phyloP scores from a whole-genome alignment of 1,140 invertebrate species.

The Aricia agestis region DNA sequence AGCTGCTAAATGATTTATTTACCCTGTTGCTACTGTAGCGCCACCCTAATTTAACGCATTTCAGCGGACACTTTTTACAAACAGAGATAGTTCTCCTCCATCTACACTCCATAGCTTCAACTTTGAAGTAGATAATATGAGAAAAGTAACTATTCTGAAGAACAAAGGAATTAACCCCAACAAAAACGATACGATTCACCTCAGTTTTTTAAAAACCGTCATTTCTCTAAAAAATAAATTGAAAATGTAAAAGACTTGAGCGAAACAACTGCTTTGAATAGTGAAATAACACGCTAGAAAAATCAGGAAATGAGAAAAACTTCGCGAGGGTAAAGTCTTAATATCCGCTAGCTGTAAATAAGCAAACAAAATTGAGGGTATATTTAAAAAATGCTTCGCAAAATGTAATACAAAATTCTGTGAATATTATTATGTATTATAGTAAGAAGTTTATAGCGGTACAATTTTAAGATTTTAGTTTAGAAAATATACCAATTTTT shows the following conservation, averaged over 20 bases:
- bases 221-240: background rate
- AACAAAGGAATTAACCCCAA: background rate
- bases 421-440: background rate
- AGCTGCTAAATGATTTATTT: too few species aligned
- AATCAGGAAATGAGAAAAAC: constrained; percentile 9
- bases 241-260: background rate
- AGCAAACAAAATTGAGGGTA: constrained; percentile 3
- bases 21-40: too few species aligned
- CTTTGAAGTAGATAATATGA: too few species aligned
- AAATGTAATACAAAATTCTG: background rate
- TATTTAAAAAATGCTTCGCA: background rate
- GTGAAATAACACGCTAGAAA: background rate
- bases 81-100: too few species aligned
- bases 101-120: too few species aligned
- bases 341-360: background rate
- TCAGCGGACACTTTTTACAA: too few species aligned
- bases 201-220: background rate
- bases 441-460: too few species aligned
- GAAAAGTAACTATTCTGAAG: background rate
- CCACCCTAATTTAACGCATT: too few species aligned
- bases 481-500: too few species aligned
- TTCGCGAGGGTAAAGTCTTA: background rate
- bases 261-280: constrained; percentile 1
- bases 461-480: background rate
- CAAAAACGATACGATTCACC: background rate